phyloP scores from a whole-genome alignment of 2,888 invertebrate genomes.

The Geotrupes spiniger region DNA sequence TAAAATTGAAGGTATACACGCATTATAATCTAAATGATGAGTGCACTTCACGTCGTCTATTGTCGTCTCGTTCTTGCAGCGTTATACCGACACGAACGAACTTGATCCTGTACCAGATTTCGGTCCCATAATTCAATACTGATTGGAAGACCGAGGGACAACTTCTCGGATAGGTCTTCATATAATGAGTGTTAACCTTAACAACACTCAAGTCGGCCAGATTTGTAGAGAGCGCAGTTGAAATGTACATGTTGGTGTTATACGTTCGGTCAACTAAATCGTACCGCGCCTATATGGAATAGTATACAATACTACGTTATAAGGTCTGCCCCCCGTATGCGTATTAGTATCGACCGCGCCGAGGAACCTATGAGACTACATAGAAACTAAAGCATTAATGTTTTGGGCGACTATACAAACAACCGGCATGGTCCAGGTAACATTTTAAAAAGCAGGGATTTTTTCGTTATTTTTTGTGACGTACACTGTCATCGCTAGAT shows the following conservation, averaged over 20 bases:
- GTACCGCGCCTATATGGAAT: conserved; percentile 43
- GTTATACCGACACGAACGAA: not conserved
- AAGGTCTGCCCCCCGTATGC: conserved; percentile 40
- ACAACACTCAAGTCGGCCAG: conserved; percentile 36
- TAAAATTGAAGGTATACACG: not conserved
- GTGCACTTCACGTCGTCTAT: too few relatives aligned
- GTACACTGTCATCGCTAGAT: conserved; percentile 30
- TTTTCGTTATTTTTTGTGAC: conserved; percentile 35
- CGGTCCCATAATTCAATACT: conserved; percentile 36
- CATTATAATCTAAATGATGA: too few relatives aligned
- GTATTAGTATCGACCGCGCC: conserved; percentile 34
- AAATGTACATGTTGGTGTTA: conserved; percentile 21
- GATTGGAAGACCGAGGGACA: conserved; percentile 40
- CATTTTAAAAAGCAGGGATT: conserved; percentile 38
- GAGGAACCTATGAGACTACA: conserved; percentile 2
- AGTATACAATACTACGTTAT: conserved; percentile 39
- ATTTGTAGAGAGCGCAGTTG: conserved; percentile 11
- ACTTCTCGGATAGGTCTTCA: conserved; percentile 44
- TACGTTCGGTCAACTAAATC: conserved; percentile 30
- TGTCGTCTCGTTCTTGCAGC: too few relatives aligned
- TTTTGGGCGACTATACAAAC: conserved; percentile 32
- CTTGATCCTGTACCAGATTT: conserved; percentile 18
- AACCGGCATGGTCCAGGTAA: conserved; percentile 44
- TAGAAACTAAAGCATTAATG: conserved; percentile 21
- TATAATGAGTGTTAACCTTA: conserved; percentile 48